A percentile compares a stretch with the other conserved stretches of the same genome.
These are phyloP conservation scores for Patella pellucida DNA, from an alignment of 2,888 invertebrate species.

Conservation along the genomic window DNA sequence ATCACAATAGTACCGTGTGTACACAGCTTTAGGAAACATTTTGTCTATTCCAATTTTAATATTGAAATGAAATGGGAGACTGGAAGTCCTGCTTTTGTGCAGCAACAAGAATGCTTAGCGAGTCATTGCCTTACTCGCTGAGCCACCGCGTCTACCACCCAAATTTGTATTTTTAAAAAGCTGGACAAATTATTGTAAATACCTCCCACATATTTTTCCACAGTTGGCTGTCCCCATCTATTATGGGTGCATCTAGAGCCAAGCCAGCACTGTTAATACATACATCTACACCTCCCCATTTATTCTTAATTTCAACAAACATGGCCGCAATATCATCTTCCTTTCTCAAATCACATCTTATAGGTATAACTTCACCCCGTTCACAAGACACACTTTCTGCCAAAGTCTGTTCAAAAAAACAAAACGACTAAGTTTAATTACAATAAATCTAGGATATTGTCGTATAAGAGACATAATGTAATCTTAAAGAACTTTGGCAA, in stretches of 20 bases:
- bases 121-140: no score
- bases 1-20: no score
- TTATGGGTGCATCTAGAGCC: constrained; percentile 62
- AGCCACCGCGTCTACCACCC: not conserved
- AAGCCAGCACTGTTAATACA: constrained; percentile 77
- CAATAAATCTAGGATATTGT: not conserved
- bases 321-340: constrained; percentile 74
- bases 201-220: constrained; percentile 54
- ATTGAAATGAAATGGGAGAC: no score
- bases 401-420: constrained; percentile 19
- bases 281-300: constrained; percentile 74
- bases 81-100: no score
- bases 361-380: constrained; percentile 33
- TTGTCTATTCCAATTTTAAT: no score
- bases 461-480: no score
- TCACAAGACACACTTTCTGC: constrained; percentile 29
- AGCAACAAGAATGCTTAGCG: no score
- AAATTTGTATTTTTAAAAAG: not conserved
- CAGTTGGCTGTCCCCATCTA: constrained; percentile 43
- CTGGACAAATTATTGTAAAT: not conserved
- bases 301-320: constrained; percentile 73
- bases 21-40: no score
- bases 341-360: constrained; percentile 73
- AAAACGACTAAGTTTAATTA: not conserved
- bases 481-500: no score